Conservation (phyloP, 2,797 vertebrate species). For the Coregonus ussuriensis region DNA sequence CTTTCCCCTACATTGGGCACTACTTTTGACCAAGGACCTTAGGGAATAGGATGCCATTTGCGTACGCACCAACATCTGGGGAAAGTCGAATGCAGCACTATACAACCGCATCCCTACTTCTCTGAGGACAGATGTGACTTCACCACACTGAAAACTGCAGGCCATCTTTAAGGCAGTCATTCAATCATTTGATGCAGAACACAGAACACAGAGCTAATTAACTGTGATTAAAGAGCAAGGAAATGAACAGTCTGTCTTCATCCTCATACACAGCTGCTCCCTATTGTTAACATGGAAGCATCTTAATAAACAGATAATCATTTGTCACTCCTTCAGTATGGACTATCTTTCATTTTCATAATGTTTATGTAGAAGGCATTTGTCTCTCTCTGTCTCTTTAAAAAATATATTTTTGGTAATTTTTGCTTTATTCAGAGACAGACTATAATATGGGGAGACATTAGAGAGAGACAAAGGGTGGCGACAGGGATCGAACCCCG, state of each 20-base stretch:
- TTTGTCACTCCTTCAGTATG: not conserved
- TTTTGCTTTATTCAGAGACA: too few species aligned
- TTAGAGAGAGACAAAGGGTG: too few species aligned
- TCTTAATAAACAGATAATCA: conserved; percentile 21
- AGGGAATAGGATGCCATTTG: too few species aligned
- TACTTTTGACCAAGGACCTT: too few species aligned
- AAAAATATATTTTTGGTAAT: too few species aligned
- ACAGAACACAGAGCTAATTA: conserved; percentile 16
- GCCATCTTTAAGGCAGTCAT: conserved; percentile 6
- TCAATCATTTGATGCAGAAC: conserved; percentile 6
- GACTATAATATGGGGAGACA: too few species aligned
- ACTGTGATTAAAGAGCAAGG: conserved; percentile 24
- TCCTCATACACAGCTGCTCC: conserved; percentile 25
- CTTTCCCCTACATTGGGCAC: too few species aligned
- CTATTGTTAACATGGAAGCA: conserved; percentile 8
- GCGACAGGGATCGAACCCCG: too few species aligned
- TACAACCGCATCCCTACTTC: not conserved
- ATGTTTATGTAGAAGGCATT: too few species aligned
- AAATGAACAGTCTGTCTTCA: conserved; percentile 16
- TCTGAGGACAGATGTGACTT: not conserved
- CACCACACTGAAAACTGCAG: not conserved
- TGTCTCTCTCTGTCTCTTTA: too few species aligned
- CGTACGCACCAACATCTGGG: not conserved
- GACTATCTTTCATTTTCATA: not conserved
- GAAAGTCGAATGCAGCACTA: not conserved